These are phyloP conservation scores for Coelinius sp. DNA, from an alignment of 2,888 invertebrate species.

Conservation along the genomic window DNA sequence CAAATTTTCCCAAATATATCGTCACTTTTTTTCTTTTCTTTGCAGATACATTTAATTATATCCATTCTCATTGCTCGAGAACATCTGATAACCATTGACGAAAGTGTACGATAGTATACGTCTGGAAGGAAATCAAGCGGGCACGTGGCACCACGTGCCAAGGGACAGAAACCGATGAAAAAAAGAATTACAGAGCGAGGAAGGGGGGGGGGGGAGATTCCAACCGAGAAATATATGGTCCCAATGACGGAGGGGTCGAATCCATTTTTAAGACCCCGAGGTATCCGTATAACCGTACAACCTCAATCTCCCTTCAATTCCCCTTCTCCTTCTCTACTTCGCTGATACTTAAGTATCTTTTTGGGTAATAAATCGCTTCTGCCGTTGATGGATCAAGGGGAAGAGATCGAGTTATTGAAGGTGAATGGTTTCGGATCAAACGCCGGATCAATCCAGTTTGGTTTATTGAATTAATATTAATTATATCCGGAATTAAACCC, in stretches of 20 bases:
- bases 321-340: neutral
- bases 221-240: constrained; percentile 58
- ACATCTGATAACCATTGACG: constrained; percentile 24
- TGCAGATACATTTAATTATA: no score
- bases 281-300: neutral
- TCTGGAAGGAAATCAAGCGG: constrained; percentile 16
- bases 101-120: constrained; percentile 4
- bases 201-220: constrained; percentile 48
- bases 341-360: constrained; percentile 5
- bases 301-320: neutral
- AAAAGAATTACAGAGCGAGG: neutral
- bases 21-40: no score
- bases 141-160: constrained; percentile 32
- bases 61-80: no score
- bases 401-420: neutral
- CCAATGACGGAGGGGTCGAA: constrained; percentile 59
- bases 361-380: constrained; percentile 1
- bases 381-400: neutral
- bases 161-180: constrained; percentile 18
- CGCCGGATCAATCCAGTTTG: neutral
- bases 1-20: no score
- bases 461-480: no score
- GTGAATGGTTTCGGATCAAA: neutral
- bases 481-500: no score
- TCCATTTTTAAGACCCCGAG: constrained; percentile 51